phyloP scores from a whole-genome alignment of 1,140 invertebrate species.

The Bemisia tabaci region DNA sequence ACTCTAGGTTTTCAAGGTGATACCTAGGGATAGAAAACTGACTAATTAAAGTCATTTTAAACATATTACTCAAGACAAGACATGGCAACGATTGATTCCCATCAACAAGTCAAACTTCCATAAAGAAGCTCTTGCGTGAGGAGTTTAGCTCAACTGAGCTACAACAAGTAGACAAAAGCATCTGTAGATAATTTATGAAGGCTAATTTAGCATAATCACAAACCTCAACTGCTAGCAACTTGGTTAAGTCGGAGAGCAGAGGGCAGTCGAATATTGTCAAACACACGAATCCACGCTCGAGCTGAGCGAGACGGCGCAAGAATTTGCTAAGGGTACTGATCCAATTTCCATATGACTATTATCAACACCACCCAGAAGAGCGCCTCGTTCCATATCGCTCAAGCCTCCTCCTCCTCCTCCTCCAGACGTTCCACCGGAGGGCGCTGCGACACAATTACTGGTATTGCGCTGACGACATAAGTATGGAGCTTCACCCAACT shows the following conservation, averaged over 20 bases:
- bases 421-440: constrained; percentile 26
- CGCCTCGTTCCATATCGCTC: constrained; percentile 45
- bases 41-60: too few species aligned
- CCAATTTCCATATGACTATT: constrained; percentile 5
- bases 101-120: too few species aligned
- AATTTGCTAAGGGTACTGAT: constrained; percentile 3
- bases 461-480: constrained; percentile 57
- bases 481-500: constrained; percentile 60
- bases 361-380: constrained; percentile 32
- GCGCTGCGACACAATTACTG: constrained; percentile 24
- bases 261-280: constrained; percentile 14
- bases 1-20: too few species aligned
- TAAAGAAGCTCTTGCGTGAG: too few species aligned
- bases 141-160: too few species aligned
- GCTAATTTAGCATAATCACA: too few species aligned
- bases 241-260: not conserved
- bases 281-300: constrained; percentile 17
- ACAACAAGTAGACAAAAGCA: too few species aligned
- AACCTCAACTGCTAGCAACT: constrained; percentile 37
- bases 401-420: constrained; percentile 34
- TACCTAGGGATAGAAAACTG: too few species aligned
- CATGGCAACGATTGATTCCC: too few species aligned
- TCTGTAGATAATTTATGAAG: too few species aligned
- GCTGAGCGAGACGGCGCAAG: not conserved
- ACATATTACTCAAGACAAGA: too few species aligned